These are phyloP conservation scores for Meta bourneti DNA, from an alignment of 2,888 invertebrate species.

Conservation along the genomic window DNA sequence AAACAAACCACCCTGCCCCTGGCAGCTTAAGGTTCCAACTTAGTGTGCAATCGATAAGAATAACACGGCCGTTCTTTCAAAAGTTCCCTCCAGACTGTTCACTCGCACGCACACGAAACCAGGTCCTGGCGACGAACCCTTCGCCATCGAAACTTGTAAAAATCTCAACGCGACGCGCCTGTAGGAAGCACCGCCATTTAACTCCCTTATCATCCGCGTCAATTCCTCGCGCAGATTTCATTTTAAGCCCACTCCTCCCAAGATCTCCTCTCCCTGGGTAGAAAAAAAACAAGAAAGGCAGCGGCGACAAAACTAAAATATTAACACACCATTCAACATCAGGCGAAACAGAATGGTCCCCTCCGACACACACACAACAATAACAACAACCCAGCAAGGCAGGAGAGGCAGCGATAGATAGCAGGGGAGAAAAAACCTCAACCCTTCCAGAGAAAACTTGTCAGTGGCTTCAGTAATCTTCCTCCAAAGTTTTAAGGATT, in stretches of 20 bases:
- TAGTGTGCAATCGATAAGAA: background rate
- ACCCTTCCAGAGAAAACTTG: slow-evolving; percentile 68
- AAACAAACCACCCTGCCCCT: background rate
- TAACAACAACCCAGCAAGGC: slow-evolving; percentile 3
- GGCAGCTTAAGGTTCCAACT: background rate
- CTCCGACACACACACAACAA: slow-evolving; percentile 1
- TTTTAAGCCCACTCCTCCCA: slow-evolving; percentile 26
- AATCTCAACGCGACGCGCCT: background rate
- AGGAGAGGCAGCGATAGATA: background rate
- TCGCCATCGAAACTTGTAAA: too few species aligned
- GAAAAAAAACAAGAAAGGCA: background rate
- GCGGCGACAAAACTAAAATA: slow-evolving; percentile 6
- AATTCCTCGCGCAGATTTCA: slow-evolving; percentile 59
- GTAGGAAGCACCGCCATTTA: background rate
- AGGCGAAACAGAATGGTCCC: background rate
- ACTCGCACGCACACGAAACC: too few species aligned
- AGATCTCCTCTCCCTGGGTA: slow-evolving; percentile 13
- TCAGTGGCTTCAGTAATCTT: slow-evolving; percentile 74
- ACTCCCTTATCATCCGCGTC: slow-evolving; percentile 40
- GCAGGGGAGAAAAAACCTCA: slow-evolving; percentile 8
- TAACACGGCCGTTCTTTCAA: too few species aligned
- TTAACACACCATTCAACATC: slow-evolving; percentile 8
- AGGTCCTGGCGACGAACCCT: too few species aligned
- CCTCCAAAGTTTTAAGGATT: slow-evolving; percentile 74
- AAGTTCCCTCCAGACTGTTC: too few species aligned